Evolutionary conservation across 2,797 vertebrate genomes (phyloP), one percentile per base, ranked within the genome.

Genomic region (Characodon lateralis): DNA sequence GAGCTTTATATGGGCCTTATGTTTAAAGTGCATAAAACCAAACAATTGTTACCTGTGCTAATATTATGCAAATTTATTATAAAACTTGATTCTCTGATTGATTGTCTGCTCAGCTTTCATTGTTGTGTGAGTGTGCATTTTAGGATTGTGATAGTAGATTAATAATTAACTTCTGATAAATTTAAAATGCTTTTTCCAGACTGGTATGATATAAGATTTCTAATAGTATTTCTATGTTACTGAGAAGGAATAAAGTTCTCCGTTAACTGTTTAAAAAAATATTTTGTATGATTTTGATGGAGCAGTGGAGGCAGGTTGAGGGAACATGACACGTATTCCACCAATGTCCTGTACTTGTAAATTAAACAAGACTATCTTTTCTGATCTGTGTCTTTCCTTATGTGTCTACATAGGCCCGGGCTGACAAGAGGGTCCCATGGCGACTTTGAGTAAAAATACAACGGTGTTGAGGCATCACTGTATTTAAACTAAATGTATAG

Each of bases 331-430:
- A 61, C 93, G 92, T 92, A 90, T 92, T 80, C 48, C 72, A 71
- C 65, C 83, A 12, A 82, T 83, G 78, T 83, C 76, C 65, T 88
- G 82, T 84, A 85, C 66, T 56, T 89, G 71, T 88, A 87, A 87
- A 93, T 89, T 87, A 91, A 94, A 93, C 68, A 65, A 48, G 74
- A 39, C n/a, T 59, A 73, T 22, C 6, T 84, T 89, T 83, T 89
- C 68, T 88, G 77, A 82, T 20, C 1, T 43, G 14, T 80, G 59
- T 83, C 31, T 82, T 56, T 7, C 74, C 10, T 41, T 76, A 22
- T 58, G 31, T 41, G 8, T 66, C 63, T 41, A 10, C 63, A 12
- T 2, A 12, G 63, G 8, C 35, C 35, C 35, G 4, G 35, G 35
- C 26, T 14, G 26, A 4, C 16, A 63, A 31, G 59, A 63, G 59